A percentile compares a stretch with the other conserved stretches of the same genome.
Evolutionary conservation across 1,140 invertebrate species (phyloP).

Genomic region (Cryptotermes secundus): DNA sequence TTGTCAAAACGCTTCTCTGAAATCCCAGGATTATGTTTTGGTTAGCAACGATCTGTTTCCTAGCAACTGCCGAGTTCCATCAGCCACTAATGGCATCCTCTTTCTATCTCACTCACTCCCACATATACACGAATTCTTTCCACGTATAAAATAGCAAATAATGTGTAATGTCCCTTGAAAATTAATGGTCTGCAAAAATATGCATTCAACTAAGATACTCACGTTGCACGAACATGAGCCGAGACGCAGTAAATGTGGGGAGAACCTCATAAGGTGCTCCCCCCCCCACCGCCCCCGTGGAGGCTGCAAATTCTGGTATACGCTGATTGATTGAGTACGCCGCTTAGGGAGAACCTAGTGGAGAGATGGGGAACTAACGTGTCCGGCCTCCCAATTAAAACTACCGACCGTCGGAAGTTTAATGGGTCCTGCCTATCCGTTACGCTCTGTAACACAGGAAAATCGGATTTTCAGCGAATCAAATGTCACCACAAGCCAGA

Average conservation of each 20-base stretch:
- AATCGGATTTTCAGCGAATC: too few species aligned
- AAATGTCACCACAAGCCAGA: too few species aligned
- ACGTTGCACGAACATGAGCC: background rate
- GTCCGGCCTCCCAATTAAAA: too few species aligned
- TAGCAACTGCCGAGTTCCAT: background rate
- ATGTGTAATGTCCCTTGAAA: background rate
- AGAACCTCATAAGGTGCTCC: too few species aligned
- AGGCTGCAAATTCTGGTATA: too few species aligned
- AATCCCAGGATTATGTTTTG: background rate
- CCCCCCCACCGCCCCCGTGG: too few species aligned
- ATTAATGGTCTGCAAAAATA: constrained; percentile 1
- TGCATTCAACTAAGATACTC: background rate
- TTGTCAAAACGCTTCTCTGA: background rate
- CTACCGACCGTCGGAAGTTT: too few species aligned
- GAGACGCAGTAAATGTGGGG: background rate
- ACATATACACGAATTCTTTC: background rate
- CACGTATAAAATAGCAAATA: background rate
- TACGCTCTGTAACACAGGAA: too few species aligned
- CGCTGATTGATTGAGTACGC: too few species aligned
- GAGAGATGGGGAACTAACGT: too few species aligned
- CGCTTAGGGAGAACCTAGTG: too few species aligned
- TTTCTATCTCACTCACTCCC: background rate
- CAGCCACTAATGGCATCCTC: background rate
- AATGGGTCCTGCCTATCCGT: too few species aligned
- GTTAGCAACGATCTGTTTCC: background rate